Evolutionary conservation across 2,888 invertebrate genomes (phyloP), one percentile per base, ranked within the genome.

Genomic region (Prosapia bicincta): DNA sequence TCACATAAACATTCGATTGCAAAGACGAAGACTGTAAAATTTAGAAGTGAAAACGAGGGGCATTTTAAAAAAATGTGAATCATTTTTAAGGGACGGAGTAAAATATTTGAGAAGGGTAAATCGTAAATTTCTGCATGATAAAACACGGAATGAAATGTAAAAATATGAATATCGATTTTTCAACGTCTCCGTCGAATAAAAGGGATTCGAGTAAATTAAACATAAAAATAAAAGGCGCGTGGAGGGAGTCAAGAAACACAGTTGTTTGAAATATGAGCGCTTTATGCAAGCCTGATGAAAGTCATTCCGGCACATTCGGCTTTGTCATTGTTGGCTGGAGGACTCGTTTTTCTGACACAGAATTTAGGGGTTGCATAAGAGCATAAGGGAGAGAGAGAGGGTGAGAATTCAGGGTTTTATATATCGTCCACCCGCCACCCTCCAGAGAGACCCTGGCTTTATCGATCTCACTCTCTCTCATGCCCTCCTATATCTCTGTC

Each of bases 331-430:
- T 54, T 54, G 9, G 54, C 20, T 54, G 54, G 20, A 54, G 54
- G 54, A 54, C 54, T 54, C 54, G 74, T 74, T 74, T 74, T 74
- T 69, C 74, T 69, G 74, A 74, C 69, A 69, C 69, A 69, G 54
- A 74, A 74, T 74, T 74, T 74, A 74, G 74, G 74, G 74, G 74
- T 74, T 74, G 74, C 74, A 74, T 74, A 74, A 74, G 74, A 74
- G 74, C 74, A 74, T 74, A 74, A 74, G 74, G 68, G 73, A 74
- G 74, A 69, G 28, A 68, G 73, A n/a, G 67, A 68, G 73, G 74
- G 74, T 74, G 74, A 74, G 74, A 74, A 74, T 74, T 74, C 74
- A 74, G 69, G 69, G 74, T 69, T 74, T 74, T 74, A 74, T 54
- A 54, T 74, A 74, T 26, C 54, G 26, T 69, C 43, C 74, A 54